Evolutionary conservation across 2,113 vertebrate genomes (phyloP), one percentile per base, ranked within the genome.

Genomic region (Ammodytes marinus): DNA sequence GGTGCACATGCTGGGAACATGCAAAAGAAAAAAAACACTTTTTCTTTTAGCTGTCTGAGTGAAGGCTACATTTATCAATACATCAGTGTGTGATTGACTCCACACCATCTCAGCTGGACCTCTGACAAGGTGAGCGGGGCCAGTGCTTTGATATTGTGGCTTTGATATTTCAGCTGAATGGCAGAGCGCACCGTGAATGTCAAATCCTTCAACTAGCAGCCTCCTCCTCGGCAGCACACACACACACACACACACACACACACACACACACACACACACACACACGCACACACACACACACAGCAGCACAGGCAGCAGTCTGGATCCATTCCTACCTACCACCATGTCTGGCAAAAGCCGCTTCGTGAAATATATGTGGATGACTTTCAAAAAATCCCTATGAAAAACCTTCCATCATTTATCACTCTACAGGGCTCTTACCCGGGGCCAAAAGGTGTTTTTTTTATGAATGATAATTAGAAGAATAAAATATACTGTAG

Each of bases 131-230:
- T 84, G 53, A 59, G 5, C 35, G 3, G 57, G 83, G 74, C 78
- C 6, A 52, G 3, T 10, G 90, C 81, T 89, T 86, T 86, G 60
- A 86, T 88, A 76, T 3, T 45, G 57, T 4, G 37, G 50, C 73
- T 89, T 69, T 89, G 85, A 90, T 89, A 83, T 86, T 85, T 89
- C 64, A 69, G 74, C 64, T 83, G 71, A 89, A 88, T 79, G 80
- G 46, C 73, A 39, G 68, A 35, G 58, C 17, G 2, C 54, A 27
- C 11, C 14, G 0, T 71, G 74, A 89, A 87, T 79, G 75, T 85
- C 80, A 89, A 61, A 67, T 60, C 77, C 70, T 75, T 75, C 69
- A 37, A n/a, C 53, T 54, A n/a, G 45, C 46, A 17, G 59, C 57
- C 52, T 59, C 55, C 35, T 54, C 8, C n/a, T n/a, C n/a, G 54